Evolutionary conservation across 2,797 vertebrate genomes (phyloP).

Genomic region (Meriones psammophilus): DNA sequence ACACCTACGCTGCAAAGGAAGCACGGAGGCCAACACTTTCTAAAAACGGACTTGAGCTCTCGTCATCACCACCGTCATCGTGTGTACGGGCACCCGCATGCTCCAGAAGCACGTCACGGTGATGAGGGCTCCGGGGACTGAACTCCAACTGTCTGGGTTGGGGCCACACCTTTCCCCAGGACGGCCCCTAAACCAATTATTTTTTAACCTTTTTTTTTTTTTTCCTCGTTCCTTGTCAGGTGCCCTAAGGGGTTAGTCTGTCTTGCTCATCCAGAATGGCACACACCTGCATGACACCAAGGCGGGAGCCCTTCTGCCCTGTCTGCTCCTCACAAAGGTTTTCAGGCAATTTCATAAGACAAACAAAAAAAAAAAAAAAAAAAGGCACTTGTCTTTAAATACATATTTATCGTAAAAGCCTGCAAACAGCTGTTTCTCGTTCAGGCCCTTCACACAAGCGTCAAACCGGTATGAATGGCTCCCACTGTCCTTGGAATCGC

Average conservation of each 20-base stretch:
- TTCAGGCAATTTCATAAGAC: neutral
- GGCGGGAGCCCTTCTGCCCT: neutral
- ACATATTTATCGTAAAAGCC: neutral
- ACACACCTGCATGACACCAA: neutral
- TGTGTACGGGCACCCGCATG: neutral
- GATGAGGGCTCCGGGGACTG: neutral
- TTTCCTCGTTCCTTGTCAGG: neutral
- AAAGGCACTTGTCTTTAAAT: neutral
- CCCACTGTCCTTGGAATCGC: neutral
- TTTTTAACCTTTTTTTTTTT: neutral
- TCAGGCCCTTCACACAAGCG: neutral
- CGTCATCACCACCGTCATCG: neutral
- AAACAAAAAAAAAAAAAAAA: neutral
- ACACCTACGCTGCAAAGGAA: neutral
- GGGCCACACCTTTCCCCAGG: neutral
- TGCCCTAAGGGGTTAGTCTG: neutral
- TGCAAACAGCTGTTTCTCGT: conserved; percentile 34
- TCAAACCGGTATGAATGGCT: neutral
- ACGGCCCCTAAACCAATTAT: neutral
- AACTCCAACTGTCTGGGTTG: neutral
- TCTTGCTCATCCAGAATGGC: neutral
- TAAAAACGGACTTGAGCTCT: neutral
- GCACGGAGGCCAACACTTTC: neutral
- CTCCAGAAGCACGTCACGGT: neutral
- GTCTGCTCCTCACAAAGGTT: neutral